These are phyloP conservation scores for Monoplex corrugatus DNA, from an alignment of 2,888 invertebrate genomes.

Conservation along the genomic window DNA sequence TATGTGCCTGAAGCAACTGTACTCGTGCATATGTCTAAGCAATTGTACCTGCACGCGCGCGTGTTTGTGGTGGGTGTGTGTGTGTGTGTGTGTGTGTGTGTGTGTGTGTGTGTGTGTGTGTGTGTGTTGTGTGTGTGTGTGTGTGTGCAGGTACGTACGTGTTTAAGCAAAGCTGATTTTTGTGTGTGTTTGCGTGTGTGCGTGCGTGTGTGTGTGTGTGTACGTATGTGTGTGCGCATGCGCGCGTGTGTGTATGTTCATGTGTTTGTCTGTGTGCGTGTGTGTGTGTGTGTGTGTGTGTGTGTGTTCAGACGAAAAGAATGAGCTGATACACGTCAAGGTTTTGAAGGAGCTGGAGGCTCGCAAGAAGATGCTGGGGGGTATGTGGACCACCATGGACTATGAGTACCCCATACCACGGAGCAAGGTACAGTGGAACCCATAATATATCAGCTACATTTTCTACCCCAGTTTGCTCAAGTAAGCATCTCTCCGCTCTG, in stretches of 20 bases:
- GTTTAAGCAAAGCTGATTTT: no score
- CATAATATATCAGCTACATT: no score
- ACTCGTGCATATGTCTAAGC: no score
- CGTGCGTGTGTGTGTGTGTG: background rate
- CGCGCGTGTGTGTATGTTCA: background rate
- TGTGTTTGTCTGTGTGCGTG: background rate
- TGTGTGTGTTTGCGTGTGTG: background rate
- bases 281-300: background rate
- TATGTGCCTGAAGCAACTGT: no score
- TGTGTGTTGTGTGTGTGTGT: background rate
- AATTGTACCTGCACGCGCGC: background rate
- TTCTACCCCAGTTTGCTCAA: no score
- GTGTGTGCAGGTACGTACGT: background rate
- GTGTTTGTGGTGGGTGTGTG: background rate
- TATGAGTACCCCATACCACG: slow-evolving; percentile 39
- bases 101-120: background rate
- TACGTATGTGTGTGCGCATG: background rate
- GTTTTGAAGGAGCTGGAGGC: slow-evolving; percentile 32
- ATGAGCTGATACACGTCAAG: background rate
- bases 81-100: background rate
- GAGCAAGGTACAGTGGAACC: slow-evolving; percentile 42
- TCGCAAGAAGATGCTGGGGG: background rate
- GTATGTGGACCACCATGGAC: slow-evolving; percentile 12
- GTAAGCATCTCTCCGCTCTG: no score
- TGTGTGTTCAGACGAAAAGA: slow-evolving; percentile 22